phyloP scores from a whole-genome alignment of 2,797 vertebrate species.

The Melopsittacus undulatus region DNA sequence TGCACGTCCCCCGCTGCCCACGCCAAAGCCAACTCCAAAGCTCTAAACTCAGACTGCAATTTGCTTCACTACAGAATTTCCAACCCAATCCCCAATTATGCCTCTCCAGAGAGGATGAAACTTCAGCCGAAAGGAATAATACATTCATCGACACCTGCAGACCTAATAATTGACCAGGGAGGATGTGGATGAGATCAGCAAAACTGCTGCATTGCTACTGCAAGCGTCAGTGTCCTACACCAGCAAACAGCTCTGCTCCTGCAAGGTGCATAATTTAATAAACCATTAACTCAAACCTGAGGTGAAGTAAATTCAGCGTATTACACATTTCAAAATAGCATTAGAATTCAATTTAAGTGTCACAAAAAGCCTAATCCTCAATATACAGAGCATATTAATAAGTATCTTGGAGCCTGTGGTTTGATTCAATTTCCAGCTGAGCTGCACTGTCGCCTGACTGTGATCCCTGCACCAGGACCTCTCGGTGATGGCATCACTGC shows the following conservation, averaged over 20 bases:
- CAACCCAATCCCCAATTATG: neutral
- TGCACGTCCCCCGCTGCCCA: neutral
- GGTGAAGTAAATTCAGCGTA: conserved; percentile 64
- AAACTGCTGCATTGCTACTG: conserved; percentile 10
- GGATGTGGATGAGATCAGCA: conserved; percentile 46
- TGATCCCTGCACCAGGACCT: neutral
- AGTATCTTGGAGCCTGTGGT: conserved; percentile 39
- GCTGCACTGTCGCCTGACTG: neutral
- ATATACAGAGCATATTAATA: conserved; percentile 52
- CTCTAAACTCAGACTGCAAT: neutral
- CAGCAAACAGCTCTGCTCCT: neutral
- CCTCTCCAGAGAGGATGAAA: neutral
- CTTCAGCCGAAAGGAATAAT: neutral
- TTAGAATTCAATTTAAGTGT: conserved; percentile 73
- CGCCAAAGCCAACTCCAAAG: neutral
- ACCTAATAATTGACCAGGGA: conserved; percentile 29
- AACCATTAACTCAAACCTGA: conserved; percentile 69
- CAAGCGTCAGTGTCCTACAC: neutral
- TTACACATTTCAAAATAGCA: conserved; percentile 72
- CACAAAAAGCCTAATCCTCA: conserved; percentile 62
- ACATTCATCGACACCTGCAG: conserved; percentile 18
- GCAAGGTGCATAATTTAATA: conserved; percentile 66
- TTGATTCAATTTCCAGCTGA: conserved; percentile 47
- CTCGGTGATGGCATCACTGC: neutral
- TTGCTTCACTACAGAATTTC: conserved; percentile 6